Conservation (phyloP, 2,888 invertebrate species). For the Macaria notata region DNA sequence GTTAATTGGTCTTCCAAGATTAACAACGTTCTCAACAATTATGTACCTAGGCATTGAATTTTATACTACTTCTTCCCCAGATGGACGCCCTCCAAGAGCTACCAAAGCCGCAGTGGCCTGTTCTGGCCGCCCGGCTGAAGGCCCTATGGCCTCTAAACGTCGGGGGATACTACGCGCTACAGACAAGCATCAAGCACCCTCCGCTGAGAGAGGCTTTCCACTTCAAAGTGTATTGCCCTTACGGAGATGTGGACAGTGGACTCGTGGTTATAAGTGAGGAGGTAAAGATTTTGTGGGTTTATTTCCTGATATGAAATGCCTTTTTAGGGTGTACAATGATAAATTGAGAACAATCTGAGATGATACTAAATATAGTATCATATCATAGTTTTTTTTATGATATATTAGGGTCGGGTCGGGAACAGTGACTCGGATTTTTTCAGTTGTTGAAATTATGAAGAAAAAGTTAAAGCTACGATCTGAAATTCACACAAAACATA, state of each 20-base stretch:
- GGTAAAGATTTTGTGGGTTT: constrained; percentile 26
- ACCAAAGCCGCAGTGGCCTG: constrained; percentile 36
- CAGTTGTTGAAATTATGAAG: no score
- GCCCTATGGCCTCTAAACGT: constrained; percentile 39
- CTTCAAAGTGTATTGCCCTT: constrained; percentile 46
- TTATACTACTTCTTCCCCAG: background rate
- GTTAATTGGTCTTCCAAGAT: no score
- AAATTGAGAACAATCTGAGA: no score
- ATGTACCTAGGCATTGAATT: no score
- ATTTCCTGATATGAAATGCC: background rate
- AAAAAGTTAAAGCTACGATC: no score
- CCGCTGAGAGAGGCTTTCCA: constrained; percentile 31
- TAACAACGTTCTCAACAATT: no score
- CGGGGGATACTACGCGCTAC: constrained; percentile 39
- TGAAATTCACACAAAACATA: no score
- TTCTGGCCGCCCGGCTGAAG: constrained; percentile 36
- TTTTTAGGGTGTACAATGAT: no score
- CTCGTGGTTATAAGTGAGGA: constrained; percentile 38
- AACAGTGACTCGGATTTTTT: no score
- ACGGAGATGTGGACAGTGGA: constrained; percentile 43
- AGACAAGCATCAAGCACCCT: constrained; percentile 33
- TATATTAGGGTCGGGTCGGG: no score
- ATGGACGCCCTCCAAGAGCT: constrained; percentile 35
- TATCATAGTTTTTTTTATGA: no score
- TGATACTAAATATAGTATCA: no score